Evolutionary conservation across 2,797 vertebrate species (phyloP).

Genomic region (Fistularia tabacaria): DNA sequence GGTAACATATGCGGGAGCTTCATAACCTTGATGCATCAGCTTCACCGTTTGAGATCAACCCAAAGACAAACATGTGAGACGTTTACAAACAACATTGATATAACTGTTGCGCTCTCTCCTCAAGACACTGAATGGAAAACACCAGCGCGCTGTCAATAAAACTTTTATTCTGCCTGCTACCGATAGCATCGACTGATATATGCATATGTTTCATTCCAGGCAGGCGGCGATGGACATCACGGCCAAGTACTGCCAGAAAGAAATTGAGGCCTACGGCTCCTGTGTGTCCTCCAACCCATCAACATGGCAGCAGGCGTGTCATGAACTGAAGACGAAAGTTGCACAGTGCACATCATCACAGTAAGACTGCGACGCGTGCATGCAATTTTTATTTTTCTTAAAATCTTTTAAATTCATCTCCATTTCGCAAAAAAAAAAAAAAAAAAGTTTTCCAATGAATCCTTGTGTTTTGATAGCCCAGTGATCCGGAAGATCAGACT

Average conservation of each 20-base stretch:
- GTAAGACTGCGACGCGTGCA: constrained; percentile 59
- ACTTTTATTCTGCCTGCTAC: too few species aligned
- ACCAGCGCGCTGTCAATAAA: too few species aligned
- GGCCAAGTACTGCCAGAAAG: constrained; percentile 81
- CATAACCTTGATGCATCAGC: constrained; percentile 48
- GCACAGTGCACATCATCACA: constrained; percentile 87
- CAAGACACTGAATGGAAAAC: neutral
- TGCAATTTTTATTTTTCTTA: neutral
- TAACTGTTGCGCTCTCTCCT: neutral
- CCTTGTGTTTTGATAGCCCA: constrained; percentile 69
- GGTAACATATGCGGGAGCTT: constrained; percentile 24
- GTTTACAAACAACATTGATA: neutral
- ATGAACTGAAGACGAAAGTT: constrained; percentile 84
- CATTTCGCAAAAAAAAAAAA: too few species aligned
- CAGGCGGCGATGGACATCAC: constrained; percentile 89
- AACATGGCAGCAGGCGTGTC: constrained; percentile 86
- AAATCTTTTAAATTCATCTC: neutral
- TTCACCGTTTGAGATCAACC: constrained; percentile 11
- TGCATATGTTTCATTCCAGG: constrained; percentile 65
- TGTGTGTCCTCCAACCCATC: constrained; percentile 85
- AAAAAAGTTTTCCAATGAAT: neutral
- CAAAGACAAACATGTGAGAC: constrained; percentile 67
- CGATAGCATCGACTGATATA: neutral
- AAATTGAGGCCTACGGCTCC: constrained; percentile 86
- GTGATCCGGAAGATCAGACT: constrained; percentile 87